Percentiles rank a stretch among this genome's conserved stretches.
phyloP scores from a whole-genome alignment of 2,113 vertebrate genomes.

The Misgurnus mizolepis region DNA sequence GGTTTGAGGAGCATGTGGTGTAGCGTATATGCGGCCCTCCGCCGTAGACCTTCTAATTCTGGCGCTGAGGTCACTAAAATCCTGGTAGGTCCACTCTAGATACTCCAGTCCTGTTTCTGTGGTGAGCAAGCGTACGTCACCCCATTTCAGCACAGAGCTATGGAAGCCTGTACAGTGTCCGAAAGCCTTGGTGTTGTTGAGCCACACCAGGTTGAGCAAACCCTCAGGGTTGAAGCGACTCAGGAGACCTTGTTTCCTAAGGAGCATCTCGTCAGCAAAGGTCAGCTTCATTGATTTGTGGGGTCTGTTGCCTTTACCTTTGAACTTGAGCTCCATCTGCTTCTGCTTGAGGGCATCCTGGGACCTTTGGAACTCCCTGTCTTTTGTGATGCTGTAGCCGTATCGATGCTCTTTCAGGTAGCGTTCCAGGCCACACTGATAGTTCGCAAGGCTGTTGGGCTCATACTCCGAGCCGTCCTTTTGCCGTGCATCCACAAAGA shows the following conservation, averaged over 20 bases:
- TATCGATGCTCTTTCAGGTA: constrained; percentile 85
- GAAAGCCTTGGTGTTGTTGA: constrained; percentile 84
- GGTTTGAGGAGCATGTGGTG: constrained; percentile 80
- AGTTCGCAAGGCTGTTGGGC: constrained; percentile 85
- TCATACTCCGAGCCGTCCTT: constrained; percentile 86
- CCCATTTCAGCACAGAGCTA: constrained; percentile 83
- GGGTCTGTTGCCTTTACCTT: constrained; percentile 84
- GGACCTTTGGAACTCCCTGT: constrained; percentile 84
- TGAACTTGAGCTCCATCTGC: constrained; percentile 81
- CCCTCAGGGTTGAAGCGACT: constrained; percentile 83
- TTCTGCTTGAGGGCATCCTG: constrained; percentile 86
- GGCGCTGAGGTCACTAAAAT: constrained; percentile 69
- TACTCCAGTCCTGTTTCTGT: constrained; percentile 81
- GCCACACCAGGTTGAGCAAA: constrained; percentile 83
- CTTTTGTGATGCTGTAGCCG: constrained; percentile 82
- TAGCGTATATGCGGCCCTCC: constrained; percentile 80
- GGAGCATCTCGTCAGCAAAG: constrained; percentile 82
- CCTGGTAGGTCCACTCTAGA: constrained; percentile 84
- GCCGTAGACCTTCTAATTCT: constrained; percentile 79
- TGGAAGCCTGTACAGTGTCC: constrained; percentile 85
- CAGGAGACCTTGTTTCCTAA: constrained; percentile 80
- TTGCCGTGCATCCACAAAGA: constrained; percentile 85
- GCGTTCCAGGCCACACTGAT: constrained; percentile 83
- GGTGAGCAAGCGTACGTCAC: constrained; percentile 79
- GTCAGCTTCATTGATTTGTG: constrained; percentile 89